These are phyloP conservation scores for Corvus cornix DNA, from an alignment of 2,113 vertebrate species.

Conservation along the genomic window DNA sequence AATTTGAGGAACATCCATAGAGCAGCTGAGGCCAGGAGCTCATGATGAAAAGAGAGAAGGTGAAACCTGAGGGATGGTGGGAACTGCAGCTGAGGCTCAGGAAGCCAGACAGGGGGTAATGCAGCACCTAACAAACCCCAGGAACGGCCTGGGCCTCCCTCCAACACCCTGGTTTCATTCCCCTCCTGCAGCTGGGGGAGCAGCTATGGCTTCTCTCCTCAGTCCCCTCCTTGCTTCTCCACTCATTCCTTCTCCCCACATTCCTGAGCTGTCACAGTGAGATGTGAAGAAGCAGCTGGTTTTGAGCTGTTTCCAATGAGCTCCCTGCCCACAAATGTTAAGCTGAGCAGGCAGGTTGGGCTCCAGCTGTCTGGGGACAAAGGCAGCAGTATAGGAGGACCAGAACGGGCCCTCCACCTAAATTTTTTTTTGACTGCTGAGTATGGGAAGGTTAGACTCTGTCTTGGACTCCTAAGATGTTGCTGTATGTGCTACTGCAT, in stretches of 20 bases:
- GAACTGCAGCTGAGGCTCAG: background rate
- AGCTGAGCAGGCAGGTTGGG: background rate
- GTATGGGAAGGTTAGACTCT: background rate
- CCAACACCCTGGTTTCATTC: background rate
- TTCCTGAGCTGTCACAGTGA: background rate
- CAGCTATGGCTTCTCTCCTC: background rate
- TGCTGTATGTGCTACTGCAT: background rate
- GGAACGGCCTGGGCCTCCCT: background rate
- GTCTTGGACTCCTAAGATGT: background rate
- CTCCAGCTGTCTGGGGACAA: background rate
- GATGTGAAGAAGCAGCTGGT: background rate
- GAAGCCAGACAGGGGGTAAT: background rate
- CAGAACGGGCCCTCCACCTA: rapidly evolving
- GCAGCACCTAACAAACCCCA: background rate
- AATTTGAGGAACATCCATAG: rapidly evolving
- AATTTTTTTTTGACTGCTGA: background rate
- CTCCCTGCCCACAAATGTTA: background rate
- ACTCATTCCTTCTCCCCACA: background rate
- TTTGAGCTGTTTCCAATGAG: background rate
- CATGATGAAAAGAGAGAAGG: background rate
- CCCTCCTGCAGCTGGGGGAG: background rate
- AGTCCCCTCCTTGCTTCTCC: background rate
- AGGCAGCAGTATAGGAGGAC: background rate
- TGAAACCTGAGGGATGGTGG: background rate
- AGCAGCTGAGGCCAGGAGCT: background rate